phyloP scores from a whole-genome alignment of 2,797 vertebrate genomes.

The Myotis daubentonii region DNA sequence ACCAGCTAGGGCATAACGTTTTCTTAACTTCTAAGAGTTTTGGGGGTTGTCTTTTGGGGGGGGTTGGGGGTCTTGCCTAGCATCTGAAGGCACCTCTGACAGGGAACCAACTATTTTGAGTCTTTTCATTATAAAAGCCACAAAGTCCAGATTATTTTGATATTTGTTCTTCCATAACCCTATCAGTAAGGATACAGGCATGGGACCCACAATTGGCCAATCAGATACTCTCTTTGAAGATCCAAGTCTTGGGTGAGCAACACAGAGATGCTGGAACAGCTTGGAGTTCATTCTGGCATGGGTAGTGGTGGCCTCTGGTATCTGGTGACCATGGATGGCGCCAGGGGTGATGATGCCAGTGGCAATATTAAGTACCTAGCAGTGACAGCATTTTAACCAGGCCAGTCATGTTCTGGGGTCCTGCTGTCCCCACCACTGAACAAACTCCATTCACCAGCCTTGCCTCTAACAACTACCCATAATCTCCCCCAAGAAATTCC shows the following conservation, averaged over 20 bases:
- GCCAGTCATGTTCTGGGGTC: background rate
- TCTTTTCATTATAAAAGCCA: conserved; percentile 10
- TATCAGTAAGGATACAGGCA: background rate
- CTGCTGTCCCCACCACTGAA: background rate
- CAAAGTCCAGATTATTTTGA: background rate
- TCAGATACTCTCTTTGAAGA: conserved; percentile 22
- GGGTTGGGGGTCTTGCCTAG: background rate
- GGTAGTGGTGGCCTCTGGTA: background rate
- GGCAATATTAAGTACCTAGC: background rate
- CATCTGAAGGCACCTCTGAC: background rate
- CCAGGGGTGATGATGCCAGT: background rate
- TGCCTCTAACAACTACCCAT: background rate
- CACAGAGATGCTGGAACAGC: background rate
- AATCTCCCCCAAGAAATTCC: background rate
- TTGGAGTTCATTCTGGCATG: background rate
- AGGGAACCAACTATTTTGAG: conserved; percentile 10
- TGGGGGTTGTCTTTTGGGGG: background rate
- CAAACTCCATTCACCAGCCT: background rate
- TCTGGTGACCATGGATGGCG: background rate
- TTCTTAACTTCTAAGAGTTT: background rate
- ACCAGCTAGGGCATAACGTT: no score
- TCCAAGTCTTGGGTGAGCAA: background rate
- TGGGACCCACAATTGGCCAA: background rate
- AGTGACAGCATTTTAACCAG: background rate
- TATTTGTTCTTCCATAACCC: background rate